Base-by-base conservation (phyloP, 2,888 invertebrate species). In the Druceiella hillmani region DNA sequence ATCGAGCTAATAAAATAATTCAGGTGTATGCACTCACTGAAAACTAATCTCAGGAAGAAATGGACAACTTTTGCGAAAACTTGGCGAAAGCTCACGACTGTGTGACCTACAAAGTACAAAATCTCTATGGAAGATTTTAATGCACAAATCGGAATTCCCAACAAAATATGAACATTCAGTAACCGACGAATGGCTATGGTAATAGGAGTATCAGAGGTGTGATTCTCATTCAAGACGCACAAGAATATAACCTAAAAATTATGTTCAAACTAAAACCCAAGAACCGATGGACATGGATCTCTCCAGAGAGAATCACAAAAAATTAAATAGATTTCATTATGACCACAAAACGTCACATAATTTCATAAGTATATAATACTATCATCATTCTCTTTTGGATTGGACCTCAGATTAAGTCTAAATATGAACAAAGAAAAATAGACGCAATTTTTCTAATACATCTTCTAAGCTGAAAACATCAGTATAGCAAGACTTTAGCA, bases 21-120 rank as follows among this genome's bases (percentile, higher is more conserved):
- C 48, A 48, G 22, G 46, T 38, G 2, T 30, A 48, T 20, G 38
- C 48, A 2, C 46, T 45, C 10, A 51, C 44, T 10, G 48, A 48
- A 32, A 36, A 13, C 17, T 50, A 46, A 28, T 30, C 44, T 11
- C 38, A 40, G 11, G 47, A 49, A 17, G 49, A 45, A 10, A 45
- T 49, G 33, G 48, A 46, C 6, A 40, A 26, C 1, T 48, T 47
- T 11, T 47, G 44, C 33, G 26, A 36, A 14, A 40, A 46, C 31
- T 12, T 43, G 9, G 38, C 17, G 13, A 38, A 36, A 35, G 44
- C 44, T 17, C 43, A 47, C 15, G 34, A 41, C 6, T 32, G 29
- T 10, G 29, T 7, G 2, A 38, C 44, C 13, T 34, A 39, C 1
- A 17, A 46, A 6, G n/a, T 15, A 48, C 28, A 16, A 40, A 5